Evolutionary conservation across 2,797 vertebrate genomes (phyloP).

Genomic region (Melanotaenia parkinsoni): DNA sequence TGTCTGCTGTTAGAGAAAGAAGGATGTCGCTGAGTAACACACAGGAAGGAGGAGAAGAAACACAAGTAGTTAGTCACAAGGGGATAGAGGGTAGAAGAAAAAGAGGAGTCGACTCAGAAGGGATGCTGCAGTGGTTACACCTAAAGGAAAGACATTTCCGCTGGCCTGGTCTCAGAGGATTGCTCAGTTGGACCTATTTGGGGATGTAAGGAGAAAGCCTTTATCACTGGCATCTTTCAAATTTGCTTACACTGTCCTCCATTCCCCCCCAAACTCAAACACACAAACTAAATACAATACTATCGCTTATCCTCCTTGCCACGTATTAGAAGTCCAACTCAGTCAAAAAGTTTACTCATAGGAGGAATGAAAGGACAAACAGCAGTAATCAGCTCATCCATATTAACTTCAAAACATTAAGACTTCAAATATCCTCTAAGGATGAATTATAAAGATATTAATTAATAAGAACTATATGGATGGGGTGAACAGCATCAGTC

Average conservation of each 20-base stretch:
- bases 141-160: slow-evolving; percentile 12
- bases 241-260: slow-evolving; percentile 20
- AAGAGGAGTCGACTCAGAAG: slow-evolving; percentile 30
- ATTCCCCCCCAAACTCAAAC: slow-evolving; percentile 8
- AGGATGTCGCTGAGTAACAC: slow-evolving; percentile 72
- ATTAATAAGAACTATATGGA: not conserved
- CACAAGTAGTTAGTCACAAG: slow-evolving; percentile 77
- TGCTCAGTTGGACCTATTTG: slow-evolving; percentile 32
- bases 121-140: slow-evolving; percentile 33
- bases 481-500: not conserved
- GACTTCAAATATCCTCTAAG: not conserved
- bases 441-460: not conserved
- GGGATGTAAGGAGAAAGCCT: slow-evolving; percentile 24
- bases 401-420: no score
- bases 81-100: slow-evolving; percentile 43
- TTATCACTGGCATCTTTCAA: slow-evolving; percentile 32
- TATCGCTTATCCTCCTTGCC: not conserved
- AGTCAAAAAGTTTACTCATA: not conserved
- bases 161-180: slow-evolving; percentile 24
- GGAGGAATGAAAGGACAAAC: no score
- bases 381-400: no score
- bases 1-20: slow-evolving; percentile 61
- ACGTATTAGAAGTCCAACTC: not conserved
- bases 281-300: not conserved
- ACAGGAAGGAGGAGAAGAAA: slow-evolving; percentile 35